Base-by-base conservation (phyloP, 35 echinoderm and acorn worm genomes). In the Stichopus chloronotus region DNA sequence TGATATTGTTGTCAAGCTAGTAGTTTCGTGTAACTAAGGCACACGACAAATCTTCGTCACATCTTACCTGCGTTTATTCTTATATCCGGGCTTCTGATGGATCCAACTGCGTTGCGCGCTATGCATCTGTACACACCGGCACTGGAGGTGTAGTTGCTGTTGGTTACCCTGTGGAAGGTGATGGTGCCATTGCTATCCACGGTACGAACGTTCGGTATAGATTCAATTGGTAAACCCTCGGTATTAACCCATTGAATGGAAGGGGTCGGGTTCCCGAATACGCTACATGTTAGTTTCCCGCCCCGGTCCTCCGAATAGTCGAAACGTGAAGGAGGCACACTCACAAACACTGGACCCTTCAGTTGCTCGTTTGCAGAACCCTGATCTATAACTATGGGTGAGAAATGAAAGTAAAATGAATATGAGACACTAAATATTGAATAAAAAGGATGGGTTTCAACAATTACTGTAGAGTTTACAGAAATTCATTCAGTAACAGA, bases 11-110 rank as follows among this genome's bases (percentile, higher is more conserved):
- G 3, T 43, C 30, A 43, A 43, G 30, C 30, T 43, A 43, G 30
- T 43, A 43, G 30, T 43, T 43, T 43, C 30, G 30, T 43, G 30
- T 43, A 0, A 43, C 30, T 43, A 43, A 43, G 30, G 30, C 30
- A 43, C 30, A 43, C 30, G 30, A 43, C 30, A 43, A 43, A 43
- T 43, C 30, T 43, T 43, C 30, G 1, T 43, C 30, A 43, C 3
- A 43, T 43, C 94, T 92, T 90, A 99, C 97, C 97, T 56, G 95
- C 97, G 88, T 96, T 99, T 19, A 95, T 95, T 23, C 93, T 89
- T 21, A 99, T 96, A 72, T 91, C 88, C n/a, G 93, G 97, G 79
- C 97, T 99, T 19, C 93, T 21, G 43, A 99, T 96, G 53, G 94
- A 76, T 9, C 97, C 97, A 0, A 96, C 95, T 0, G 80, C 69